Conservation (phyloP, 2,113 vertebrate genomes). For the Tenebrosternarchus preto region DNA sequence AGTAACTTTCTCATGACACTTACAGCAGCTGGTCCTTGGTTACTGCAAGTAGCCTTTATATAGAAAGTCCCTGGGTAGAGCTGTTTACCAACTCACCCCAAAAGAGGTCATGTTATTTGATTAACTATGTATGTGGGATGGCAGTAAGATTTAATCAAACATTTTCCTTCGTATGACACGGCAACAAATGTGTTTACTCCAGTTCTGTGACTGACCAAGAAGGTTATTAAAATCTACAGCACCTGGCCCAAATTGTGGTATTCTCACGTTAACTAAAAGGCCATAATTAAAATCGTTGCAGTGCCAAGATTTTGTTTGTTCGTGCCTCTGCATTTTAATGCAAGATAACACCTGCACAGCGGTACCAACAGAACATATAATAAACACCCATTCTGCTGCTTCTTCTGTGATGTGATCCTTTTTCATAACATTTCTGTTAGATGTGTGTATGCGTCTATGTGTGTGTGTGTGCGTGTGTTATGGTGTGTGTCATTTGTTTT, state of each 20-base stretch:
- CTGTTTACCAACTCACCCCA: no score
- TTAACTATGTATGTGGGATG: no score
- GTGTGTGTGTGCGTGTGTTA: not conserved
- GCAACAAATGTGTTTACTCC: not conserved
- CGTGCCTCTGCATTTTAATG: constrained; percentile 40
- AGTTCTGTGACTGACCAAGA: constrained; percentile 4
- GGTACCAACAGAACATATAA: constrained; percentile 14
- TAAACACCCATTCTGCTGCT: not conserved
- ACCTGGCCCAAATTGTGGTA: constrained; percentile 16
- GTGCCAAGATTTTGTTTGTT: not conserved
- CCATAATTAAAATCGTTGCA: constrained; percentile 12
- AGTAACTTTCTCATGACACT: no score
- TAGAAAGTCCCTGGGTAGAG: no score
- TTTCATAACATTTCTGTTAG: constrained; percentile 34
- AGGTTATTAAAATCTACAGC: constrained; percentile 5
- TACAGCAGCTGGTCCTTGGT: no score
- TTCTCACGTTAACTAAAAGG: constrained; percentile 17
- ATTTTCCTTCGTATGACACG: no score
- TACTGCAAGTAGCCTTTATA: no score
- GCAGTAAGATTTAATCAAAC: no score
- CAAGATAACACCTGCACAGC: constrained; percentile 34
- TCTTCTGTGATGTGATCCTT: constrained; percentile 31
- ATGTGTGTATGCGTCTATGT: no score
- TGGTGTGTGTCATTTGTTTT: not conserved
- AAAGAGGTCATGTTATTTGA: no score